Conservation (phyloP, 2,888 invertebrate genomes). For the Meandrusa payeni region DNA sequence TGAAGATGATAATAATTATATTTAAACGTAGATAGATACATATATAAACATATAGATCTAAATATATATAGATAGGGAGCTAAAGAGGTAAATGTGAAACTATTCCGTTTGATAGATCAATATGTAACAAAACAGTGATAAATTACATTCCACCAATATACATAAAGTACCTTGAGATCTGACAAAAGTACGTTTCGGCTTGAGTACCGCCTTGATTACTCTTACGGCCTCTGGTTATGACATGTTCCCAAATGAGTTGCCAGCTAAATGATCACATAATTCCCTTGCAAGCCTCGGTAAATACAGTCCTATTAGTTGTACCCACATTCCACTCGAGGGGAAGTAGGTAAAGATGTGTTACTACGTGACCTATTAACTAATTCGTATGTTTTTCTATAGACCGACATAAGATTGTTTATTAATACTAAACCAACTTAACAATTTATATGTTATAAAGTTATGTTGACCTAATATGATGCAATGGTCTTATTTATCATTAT, state of each 20-base stretch:
- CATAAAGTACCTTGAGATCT: neutral
- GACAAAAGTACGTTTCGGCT: slow-evolving; percentile 16
- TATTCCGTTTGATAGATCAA: too few species aligned
- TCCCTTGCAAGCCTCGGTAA: slow-evolving; percentile 24
- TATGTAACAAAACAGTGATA: too few species aligned
- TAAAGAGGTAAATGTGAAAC: too few species aligned
- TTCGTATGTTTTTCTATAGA: slow-evolving; percentile 1
- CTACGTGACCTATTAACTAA: slow-evolving; percentile 13
- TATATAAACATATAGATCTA: too few species aligned
- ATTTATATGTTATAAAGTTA: too few species aligned
- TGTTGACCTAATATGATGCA: too few species aligned
- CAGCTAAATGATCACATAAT: slow-evolving; percentile 26
- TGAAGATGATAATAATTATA: too few species aligned
- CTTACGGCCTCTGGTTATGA: slow-evolving; percentile 23
- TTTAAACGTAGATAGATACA: too few species aligned
- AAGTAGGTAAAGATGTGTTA: slow-evolving; percentile 11
- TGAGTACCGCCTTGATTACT: slow-evolving; percentile 23
- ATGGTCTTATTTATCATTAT: too few species aligned
- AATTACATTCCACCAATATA: neutral
- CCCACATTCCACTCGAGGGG: slow-evolving; percentile 20
- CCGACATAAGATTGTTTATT: too few species aligned
- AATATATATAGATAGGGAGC: too few species aligned
- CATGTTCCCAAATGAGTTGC: slow-evolving; percentile 21
- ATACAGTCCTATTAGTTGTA: slow-evolving; percentile 26
- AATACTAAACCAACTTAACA: too few species aligned